Base-by-base conservation (phyloP, 2,888 invertebrate species). In the Yponomeuta cagnagella region DNA sequence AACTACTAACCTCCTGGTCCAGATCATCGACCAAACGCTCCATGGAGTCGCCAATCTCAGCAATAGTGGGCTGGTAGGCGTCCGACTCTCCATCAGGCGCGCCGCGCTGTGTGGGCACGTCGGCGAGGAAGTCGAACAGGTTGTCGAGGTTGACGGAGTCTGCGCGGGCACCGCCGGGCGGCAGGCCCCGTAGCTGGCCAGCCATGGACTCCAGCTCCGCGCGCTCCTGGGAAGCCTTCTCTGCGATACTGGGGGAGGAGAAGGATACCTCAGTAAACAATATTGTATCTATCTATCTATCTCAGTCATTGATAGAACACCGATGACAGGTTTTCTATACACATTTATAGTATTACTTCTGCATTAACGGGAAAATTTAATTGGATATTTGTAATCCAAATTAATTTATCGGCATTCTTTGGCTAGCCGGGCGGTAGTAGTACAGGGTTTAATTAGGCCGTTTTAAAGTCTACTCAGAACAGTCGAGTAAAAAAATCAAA, bases 91-190 rank as follows among this genome's bases (percentile, higher is more conserved):
- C 90, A 71, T 92, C 92, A 0, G 91, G 90, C 63, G 75, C 75
- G 33, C 71, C 88, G 0, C 90, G 78, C 72, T 88, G 72, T 6
- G 87, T 82, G 52, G 90, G 93, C 63, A 96, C 95, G 77, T 97
- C 97, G 0, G 97, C 96, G 33, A 98, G 92, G 88, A 98, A 98
- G 72, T 97, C 97, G 88, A 98, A 98, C 77, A 98, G 89, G 85
- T 97, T 97, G 86, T 98, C 98, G 78, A 98, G 88, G 83, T 97
- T 97, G 0, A 97, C 96, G 0, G 96, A 95, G 79, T 96, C 96
- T 10, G 95, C 87, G n/a, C 93, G 84, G 10, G 86, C 83, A 73
- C 82, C 81, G 72, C 85, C 79, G 31, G 84, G 81, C 70, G 83
- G 86, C 0, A 90, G 77, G 0, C 87, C 90, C 1, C 91, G 88